Evolutionary conservation across 2,888 invertebrate genomes (phyloP), one percentile per base, ranked within the genome.

Genomic region (Tipula confusa): DNA sequence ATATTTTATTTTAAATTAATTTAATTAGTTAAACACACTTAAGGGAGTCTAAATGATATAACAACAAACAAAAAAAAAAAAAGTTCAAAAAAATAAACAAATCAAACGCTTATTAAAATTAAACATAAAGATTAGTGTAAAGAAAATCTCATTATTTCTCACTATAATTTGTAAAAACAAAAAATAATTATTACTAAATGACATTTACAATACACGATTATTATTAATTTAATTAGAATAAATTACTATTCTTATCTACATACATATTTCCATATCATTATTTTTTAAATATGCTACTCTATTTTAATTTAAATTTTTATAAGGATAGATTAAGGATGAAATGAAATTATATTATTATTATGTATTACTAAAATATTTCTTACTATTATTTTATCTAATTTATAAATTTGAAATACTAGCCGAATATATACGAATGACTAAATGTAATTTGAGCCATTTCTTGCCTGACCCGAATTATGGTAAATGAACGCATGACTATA

Each of bases 61-160:
- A 64, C 18, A 43, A 4, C 6, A 18, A 15, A 15, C 3, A 24
- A 64, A 9, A 64, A 18, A 64, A 24, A 18, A 64, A 64, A 43
- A 64, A 64, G 64, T 64, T 64, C 64, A 64, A 64, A n/a, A n/a
- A n/a, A n/a, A 64, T 6, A 64, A 64, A 64, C 64, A 64, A 64
- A 64, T 64, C 24, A 64, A 64, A 64, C 64, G 64, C 64, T 64
- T 64, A 64, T 64, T 64, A 64, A 64, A 24, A 64, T 64, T 64
- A 64, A 64, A 64, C 64, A 64, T 24, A 9, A 64, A 24, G 64
- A 24, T 64, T 64, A 64, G 18, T 64, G 13, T 33, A 43, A 43
- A 43, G n/a, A n/a, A 43, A 64, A 64, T 64, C 64, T 43, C 43
- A 9, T 6, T 43, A 15, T 43, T 2, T 43, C 15, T 43, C 43